Percentiles rank a stretch among this genome's conserved stretches.
Evolutionary conservation across 1,140 invertebrate genomes (phyloP).

Genomic region (Mamestra configurata): DNA sequence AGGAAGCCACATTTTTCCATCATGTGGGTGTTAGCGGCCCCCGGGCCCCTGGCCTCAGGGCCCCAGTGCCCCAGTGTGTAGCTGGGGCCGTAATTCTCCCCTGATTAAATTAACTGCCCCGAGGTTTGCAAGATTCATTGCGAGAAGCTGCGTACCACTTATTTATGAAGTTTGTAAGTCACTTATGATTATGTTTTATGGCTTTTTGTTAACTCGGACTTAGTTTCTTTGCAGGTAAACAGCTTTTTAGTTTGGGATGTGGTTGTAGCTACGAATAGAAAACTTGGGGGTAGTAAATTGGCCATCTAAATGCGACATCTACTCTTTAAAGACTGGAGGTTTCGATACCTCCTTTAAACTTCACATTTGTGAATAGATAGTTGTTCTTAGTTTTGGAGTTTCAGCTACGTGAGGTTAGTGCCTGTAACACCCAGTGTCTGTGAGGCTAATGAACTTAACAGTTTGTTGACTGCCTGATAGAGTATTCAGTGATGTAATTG

Average conservation of each 20-base stretch:
- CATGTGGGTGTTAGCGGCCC: constrained; percentile 10
- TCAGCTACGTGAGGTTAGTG: neutral
- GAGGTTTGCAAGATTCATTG: constrained; percentile 32
- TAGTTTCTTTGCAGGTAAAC: constrained; percentile 4
- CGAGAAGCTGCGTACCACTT: constrained; percentile 12
- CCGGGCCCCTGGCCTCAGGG: neutral
- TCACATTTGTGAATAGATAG: neutral
- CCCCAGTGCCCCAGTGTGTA: neutral
- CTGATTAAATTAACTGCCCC: constrained; percentile 40
- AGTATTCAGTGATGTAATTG: too few relatives aligned
- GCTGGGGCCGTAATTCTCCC: constrained; percentile 13
- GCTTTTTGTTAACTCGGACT: neutral
- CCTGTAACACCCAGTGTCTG: neutral
- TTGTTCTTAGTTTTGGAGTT: neutral
- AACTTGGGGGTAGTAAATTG: neutral
- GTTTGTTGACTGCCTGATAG: neutral
- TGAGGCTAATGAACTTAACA: neutral
- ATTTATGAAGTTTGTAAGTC: constrained; percentile 27
- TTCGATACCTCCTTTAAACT: neutral
- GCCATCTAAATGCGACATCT: neutral
- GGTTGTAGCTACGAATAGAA: neutral
- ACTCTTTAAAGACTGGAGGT: neutral
- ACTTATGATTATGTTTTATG: constrained; percentile 30
- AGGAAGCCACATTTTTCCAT: constrained; percentile 18
- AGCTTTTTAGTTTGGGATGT: neutral